phyloP scores from a whole-genome alignment of 2,797 vertebrate genomes.

The Argya squamiceps region DNA sequence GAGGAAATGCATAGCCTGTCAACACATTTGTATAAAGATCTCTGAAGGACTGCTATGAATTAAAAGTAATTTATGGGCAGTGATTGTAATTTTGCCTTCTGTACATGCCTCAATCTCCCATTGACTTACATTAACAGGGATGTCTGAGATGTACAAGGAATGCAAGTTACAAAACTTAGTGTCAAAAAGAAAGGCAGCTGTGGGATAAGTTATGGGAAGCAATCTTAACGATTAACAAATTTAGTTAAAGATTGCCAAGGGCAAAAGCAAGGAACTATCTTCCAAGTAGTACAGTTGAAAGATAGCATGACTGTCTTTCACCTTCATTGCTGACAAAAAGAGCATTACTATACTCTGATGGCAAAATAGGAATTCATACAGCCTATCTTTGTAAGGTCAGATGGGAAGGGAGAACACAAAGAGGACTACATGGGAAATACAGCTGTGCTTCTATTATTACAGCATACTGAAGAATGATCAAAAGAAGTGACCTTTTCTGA shows the following conservation, averaged over 20 bases:
- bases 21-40: background rate
- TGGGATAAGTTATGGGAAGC: background rate
- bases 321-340: background rate
- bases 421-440: background rate
- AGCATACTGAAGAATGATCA: background rate
- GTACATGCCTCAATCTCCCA: background rate
- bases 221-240: background rate
- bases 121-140: background rate
- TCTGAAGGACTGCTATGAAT: background rate
- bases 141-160: background rate
- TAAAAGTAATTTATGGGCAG: background rate
- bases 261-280: background rate
- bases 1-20: background rate
- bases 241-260: background rate
- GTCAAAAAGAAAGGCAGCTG: background rate
- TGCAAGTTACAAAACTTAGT: background rate
- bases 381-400: background rate
- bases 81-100: background rate
- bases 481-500: slow-evolving; percentile 7
- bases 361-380: background rate
- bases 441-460: background rate
- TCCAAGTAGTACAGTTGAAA: background rate
- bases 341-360: background rate
- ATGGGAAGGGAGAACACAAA: background rate
- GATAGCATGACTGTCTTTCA: background rate